These are phyloP conservation scores for Nomada fucata DNA, from an alignment of 2,888 invertebrate genomes.

Conservation along the genomic window DNA sequence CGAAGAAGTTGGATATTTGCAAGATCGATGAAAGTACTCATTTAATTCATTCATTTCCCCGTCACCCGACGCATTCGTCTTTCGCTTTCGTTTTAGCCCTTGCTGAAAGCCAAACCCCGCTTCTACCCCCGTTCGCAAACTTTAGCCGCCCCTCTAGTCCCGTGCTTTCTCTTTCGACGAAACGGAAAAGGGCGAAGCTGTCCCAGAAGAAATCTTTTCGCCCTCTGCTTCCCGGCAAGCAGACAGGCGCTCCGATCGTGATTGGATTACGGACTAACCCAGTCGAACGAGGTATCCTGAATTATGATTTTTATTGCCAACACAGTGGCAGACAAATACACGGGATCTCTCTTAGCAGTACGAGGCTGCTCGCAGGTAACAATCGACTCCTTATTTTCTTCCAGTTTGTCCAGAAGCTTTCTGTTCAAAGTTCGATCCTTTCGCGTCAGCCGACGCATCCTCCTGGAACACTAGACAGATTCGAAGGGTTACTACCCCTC, in stretches of 20 bases:
- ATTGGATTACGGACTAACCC: constrained; percentile 26
- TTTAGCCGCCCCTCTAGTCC: constrained; percentile 26
- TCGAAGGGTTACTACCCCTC: constrained; percentile 3
- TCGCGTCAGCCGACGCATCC: constrained; percentile 14
- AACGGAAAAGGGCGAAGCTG: neutral
- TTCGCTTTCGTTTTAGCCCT: constrained; percentile 5
- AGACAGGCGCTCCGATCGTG: constrained; percentile 8
- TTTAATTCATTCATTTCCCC: constrained; percentile 52
- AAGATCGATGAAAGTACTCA: constrained; percentile 41
- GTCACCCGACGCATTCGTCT: constrained; percentile 7
- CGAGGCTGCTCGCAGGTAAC: neutral
- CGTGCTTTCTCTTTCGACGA: constrained; percentile 39
- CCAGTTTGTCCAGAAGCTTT: neutral
- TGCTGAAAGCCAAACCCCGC: constrained; percentile 1
- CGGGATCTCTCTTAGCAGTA: neutral
- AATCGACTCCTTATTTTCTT: neutral
- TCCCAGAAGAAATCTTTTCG: constrained; percentile 27
- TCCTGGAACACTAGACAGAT: neutral
- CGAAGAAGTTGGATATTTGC: neutral
- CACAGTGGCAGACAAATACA: neutral
- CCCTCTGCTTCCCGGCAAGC: neutral
- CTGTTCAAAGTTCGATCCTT: neutral
- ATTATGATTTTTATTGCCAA: constrained; percentile 7
- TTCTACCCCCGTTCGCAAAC: constrained; percentile 38
- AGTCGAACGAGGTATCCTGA: constrained; percentile 16